Evolutionary conservation across 2,113 vertebrate species (phyloP).

Genomic region (Eulacestoma nigropectus): DNA sequence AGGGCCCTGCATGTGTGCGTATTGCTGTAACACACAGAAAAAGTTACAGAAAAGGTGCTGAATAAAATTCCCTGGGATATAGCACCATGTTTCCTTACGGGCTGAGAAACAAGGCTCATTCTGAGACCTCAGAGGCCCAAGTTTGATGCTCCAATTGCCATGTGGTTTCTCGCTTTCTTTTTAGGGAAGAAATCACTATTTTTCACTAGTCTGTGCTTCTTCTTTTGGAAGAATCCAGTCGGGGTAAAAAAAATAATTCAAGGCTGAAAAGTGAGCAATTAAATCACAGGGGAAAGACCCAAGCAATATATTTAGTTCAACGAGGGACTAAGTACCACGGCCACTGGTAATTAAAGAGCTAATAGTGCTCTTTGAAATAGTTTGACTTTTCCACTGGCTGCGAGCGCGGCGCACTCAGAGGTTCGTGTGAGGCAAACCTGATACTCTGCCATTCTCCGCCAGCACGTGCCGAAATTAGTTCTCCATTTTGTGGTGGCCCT

Average conservation of each 20-base stretch:
- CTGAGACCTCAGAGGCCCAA: not conserved
- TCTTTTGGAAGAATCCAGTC: not conserved
- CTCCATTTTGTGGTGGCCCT: conserved; percentile 85
- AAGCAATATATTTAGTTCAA: not conserved
- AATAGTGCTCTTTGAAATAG: not conserved
- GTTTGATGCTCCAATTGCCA: not conserved
- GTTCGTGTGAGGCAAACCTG: conserved; percentile 13
- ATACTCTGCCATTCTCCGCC: conserved; percentile 58
- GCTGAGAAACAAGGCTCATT: not conserved
- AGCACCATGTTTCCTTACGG: rapidly evolving
- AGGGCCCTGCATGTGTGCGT: rapidly evolving
- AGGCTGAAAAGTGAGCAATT: not conserved
- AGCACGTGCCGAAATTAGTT: conserved; percentile 89
- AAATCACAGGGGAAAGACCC: not conserved
- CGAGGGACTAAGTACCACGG: not conserved
- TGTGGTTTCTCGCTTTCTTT: not conserved
- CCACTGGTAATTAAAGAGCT: not conserved
- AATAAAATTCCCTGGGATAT: not conserved
- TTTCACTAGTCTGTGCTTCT: not conserved
- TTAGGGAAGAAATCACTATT: not conserved
- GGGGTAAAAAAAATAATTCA: too few relatives aligned
- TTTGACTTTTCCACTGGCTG: not conserved
- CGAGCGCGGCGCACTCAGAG: not conserved
- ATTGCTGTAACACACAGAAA: not conserved
- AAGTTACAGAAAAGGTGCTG: not conserved